Conservation (phyloP, 2,113 vertebrate genomes). For the Astatotilapia flaviijosephi region DNA sequence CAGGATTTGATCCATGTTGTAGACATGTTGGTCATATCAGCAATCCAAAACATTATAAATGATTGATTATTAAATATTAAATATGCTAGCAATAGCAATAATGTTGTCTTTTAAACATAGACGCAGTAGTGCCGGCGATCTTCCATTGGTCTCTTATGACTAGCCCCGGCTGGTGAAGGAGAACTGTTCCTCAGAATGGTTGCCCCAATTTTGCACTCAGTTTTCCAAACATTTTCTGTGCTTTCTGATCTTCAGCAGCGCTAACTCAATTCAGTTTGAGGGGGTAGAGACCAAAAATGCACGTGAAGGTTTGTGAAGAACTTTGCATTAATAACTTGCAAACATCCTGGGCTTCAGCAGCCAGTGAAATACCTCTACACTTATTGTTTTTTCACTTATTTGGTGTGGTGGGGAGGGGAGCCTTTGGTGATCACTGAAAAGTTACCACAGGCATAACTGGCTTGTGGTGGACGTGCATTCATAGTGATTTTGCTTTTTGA, state of each 20-base stretch:
- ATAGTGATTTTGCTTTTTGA: neutral
- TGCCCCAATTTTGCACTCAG: neutral
- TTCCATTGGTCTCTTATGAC: neutral
- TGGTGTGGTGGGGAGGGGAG: neutral
- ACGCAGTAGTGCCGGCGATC: accelerated
- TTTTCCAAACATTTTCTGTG: neutral
- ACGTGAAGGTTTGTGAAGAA: neutral
- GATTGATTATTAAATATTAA: neutral
- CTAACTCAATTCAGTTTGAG: neutral
- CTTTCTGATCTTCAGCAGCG: neutral
- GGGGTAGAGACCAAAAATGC: neutral
- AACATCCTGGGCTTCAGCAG: neutral
- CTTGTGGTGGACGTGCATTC: neutral
- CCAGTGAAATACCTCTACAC: neutral
- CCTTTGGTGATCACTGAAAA: neutral
- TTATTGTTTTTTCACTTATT: neutral
- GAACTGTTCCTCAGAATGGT: neutral
- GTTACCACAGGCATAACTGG: neutral
- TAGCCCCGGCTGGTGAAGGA: neutral
- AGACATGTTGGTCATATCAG: neutral
- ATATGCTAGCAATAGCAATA: neutral
- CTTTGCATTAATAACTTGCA: neutral
- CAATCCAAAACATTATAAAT: neutral
- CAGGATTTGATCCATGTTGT: neutral
- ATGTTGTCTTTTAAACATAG: neutral